phyloP scores from a whole-genome alignment of 2,797 vertebrate genomes.

The Pitangus sulphuratus region DNA sequence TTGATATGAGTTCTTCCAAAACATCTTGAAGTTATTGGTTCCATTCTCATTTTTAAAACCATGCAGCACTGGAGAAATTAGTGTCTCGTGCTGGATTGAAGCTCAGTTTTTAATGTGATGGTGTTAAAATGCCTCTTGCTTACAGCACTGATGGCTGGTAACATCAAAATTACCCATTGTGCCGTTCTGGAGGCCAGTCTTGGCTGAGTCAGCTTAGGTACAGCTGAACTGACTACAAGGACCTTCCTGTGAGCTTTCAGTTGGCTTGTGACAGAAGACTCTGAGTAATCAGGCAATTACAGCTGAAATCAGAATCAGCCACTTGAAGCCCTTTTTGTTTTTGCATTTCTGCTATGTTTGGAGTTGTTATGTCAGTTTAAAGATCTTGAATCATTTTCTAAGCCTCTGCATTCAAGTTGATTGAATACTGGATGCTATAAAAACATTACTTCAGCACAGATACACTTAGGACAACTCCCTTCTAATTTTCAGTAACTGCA shows the following conservation, averaged over 20 bases:
- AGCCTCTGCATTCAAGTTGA: slow-evolving; percentile 46
- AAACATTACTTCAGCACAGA: slow-evolving; percentile 69
- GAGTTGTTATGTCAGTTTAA: slow-evolving; percentile 56
- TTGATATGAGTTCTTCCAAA: not conserved
- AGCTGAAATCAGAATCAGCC: slow-evolving; percentile 56
- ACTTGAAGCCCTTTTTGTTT: slow-evolving; percentile 47
- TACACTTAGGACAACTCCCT: slow-evolving; percentile 43
- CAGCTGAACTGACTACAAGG: not conserved
- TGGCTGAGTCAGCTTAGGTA: not conserved
- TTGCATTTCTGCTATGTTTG: slow-evolving; percentile 65
- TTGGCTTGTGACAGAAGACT: slow-evolving; percentile 42
- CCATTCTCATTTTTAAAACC: not conserved
- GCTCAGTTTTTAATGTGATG: not conserved
- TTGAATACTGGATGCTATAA: slow-evolving; percentile 51
- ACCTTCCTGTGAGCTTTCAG: slow-evolving; percentile 38
- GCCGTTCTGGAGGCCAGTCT: not conserved
- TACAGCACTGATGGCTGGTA: not conserved
- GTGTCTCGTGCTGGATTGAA: not conserved
- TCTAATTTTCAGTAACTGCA: slow-evolving; percentile 22
- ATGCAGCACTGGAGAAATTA: not conserved
- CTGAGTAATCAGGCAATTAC: slow-evolving; percentile 60
- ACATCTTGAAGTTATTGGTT: not conserved
- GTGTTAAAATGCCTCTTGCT: not conserved
- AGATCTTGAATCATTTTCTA: slow-evolving; percentile 62
- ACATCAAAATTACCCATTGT: not conserved